These are phyloP conservation scores for Pseudopodoces humilis DNA, from an alignment of 2,113 vertebrate species.

Conservation along the genomic window DNA sequence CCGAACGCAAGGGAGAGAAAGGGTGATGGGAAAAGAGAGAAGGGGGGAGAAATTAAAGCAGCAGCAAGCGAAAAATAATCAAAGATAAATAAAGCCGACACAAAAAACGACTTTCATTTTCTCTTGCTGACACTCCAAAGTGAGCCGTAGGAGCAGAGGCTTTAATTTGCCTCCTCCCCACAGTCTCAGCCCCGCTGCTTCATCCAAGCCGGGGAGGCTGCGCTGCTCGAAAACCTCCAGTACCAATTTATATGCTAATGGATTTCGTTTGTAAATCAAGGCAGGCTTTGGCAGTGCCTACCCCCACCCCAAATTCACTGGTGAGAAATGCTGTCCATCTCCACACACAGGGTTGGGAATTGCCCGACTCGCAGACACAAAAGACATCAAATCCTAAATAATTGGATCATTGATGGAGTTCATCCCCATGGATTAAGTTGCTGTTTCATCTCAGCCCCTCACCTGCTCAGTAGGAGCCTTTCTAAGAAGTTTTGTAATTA, in stretches of 20 bases:
- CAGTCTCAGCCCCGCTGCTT: background rate
- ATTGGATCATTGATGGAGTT: slow-evolving; percentile 54
- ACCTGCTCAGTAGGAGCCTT: slow-evolving; percentile 10
- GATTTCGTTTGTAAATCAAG: slow-evolving; percentile 39
- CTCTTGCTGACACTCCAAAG: background rate
- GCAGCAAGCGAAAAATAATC: background rate
- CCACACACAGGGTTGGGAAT: background rate
- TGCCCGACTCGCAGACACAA: background rate
- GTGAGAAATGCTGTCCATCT: background rate
- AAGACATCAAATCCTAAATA: slow-evolving; percentile 42
- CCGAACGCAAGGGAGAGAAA: background rate
- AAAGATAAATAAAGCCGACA: slow-evolving; percentile 32
- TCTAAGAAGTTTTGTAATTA: slow-evolving; percentile 4
- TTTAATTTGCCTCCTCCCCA: slow-evolving; percentile 47
- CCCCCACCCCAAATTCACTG: background rate
- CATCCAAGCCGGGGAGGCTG: background rate
- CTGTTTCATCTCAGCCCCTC: slow-evolving; percentile 18
- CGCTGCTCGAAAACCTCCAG: background rate
- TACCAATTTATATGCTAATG: slow-evolving; percentile 72
- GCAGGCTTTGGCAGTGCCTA: background rate
- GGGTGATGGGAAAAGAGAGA: background rate
- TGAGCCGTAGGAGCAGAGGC: background rate
- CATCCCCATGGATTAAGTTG: slow-evolving; percentile 20
- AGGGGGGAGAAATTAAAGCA: background rate
- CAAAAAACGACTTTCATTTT: slow-evolving; percentile 44